phyloP scores from a whole-genome alignment of 1,140 invertebrate genomes.

The Drosophila ohnishii region DNA sequence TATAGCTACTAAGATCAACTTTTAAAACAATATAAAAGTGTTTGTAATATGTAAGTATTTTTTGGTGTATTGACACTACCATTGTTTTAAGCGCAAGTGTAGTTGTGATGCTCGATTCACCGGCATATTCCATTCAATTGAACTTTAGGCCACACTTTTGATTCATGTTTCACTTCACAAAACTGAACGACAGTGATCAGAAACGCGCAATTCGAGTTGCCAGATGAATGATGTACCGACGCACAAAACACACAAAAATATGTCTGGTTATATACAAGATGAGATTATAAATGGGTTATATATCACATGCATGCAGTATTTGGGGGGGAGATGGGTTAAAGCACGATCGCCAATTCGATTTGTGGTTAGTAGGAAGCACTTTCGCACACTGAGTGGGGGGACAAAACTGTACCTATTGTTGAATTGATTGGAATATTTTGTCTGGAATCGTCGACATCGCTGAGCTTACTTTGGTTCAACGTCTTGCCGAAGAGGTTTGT shows the following conservation, averaged over 20 bases:
- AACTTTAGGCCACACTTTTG: conserved; percentile 66
- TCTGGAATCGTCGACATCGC: conserved; percentile 81
- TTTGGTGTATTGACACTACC: conserved; percentile 3
- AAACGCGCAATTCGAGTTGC: conserved; percentile 22
- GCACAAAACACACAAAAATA: conserved; percentile 2
- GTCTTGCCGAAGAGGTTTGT: conserved; percentile 66
- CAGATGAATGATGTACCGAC: conserved; percentile 11
- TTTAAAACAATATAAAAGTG: too few relatives aligned
- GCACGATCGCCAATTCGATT: conserved; percentile 29
- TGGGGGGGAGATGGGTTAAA: conserved; percentile 12
- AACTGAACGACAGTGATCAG: conserved; percentile 43
- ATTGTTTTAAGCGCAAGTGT: conserved; percentile 2
- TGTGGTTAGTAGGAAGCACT: conserved; percentile 23
- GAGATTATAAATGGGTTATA: conserved; percentile 22
- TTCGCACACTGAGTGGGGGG: conserved; percentile 44
- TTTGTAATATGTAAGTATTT: neutral
- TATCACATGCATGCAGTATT: conserved; percentile 24
- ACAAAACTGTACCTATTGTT: conserved; percentile 82
- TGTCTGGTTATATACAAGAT: conserved; percentile 24
- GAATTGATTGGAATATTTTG: conserved; percentile 83
- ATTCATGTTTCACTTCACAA: conserved; percentile 53
- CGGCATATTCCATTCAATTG: conserved; percentile 80
- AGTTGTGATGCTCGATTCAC: conserved; percentile 24
- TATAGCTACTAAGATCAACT: too few relatives aligned
- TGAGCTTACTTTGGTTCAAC: conserved; percentile 78